Base-by-base conservation (phyloP, 2,888 invertebrate species). In the Tyria jacobaeae region DNA sequence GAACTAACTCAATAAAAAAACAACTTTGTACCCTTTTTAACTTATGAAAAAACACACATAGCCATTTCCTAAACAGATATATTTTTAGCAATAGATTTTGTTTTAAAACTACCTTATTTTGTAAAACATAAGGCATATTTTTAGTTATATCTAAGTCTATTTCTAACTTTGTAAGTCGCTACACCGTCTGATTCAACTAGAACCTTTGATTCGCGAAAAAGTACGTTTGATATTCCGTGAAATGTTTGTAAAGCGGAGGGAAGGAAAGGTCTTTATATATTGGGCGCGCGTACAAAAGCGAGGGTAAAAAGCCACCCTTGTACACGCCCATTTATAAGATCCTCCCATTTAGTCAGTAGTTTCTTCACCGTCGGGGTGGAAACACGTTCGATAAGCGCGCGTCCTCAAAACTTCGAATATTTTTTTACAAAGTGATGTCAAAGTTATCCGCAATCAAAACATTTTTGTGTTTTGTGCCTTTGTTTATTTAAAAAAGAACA, bases 241-340 rank as follows among this genome's bases (percentile, higher is more conserved):
- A 67, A 52, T 56, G 65, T 58, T 66, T 57, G 57, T 58, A 52
- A 57, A 59, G 60, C 60, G 68, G 67, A 70, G 74, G 77, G 73
- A 64, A 68, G 62, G 65, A 80, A 51, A 72, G 89, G 64, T 86
- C 89, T 69, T n/a, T 12, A 27, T 79, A 76, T 57, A 68, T 52
- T 86, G 88, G 90, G 37, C 60, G 65, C 31, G 4, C 62, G 75
- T 79, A 90, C 89, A 91, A 90, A 89, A 91, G 89, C 89, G 76
- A 70, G 72, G 79, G 82, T 83, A 90, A 91, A 91, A 91, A 88
- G 88, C 90, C 87, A 88, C 89, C 90, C 90, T 83, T 68, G 78
- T 78, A 79, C 83, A 86, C 91, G 91, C 92, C 92, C 91, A 89
- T 89, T 83, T 71, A 73, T 63, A 64, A 68, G 83, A 87, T 88